Conservation (phyloP, 2,797 vertebrate species). For the Coccyzus lansbergi region DNA sequence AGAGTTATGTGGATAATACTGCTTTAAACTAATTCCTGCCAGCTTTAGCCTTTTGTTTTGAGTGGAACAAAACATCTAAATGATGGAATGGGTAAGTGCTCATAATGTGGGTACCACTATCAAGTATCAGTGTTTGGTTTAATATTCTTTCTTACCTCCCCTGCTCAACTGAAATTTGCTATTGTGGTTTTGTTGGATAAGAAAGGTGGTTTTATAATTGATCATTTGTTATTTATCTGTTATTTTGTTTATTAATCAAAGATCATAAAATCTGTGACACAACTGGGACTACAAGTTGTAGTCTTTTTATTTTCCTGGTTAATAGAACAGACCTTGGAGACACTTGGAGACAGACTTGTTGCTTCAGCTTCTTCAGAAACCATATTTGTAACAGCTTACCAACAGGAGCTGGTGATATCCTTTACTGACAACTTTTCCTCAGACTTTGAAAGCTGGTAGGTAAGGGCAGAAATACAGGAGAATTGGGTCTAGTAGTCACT, state of each 20-base stretch:
- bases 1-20: background rate
- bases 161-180: fast-evolving
- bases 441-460: background rate
- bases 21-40: background rate
- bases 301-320: background rate
- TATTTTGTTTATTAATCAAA: background rate
- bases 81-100: background rate
- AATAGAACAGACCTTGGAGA: background rate
- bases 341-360: background rate
- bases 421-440: background rate
- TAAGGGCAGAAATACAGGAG: background rate
- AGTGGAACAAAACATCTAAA: background rate
- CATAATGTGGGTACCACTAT: background rate
- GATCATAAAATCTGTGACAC: background rate
- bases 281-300: background rate
- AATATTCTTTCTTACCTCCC: background rate
- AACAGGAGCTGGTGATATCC: background rate
- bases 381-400: background rate
- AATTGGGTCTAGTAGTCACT: background rate
- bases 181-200: background rate
- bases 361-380: background rate
- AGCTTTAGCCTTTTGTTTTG: background rate
- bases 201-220: background rate
- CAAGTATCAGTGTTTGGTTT: background rate
- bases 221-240: background rate